Evolutionary conservation across 2,113 vertebrate genomes (phyloP), one percentile per base, ranked within the genome.

Genomic region (Thryonomys swinderianus): DNA sequence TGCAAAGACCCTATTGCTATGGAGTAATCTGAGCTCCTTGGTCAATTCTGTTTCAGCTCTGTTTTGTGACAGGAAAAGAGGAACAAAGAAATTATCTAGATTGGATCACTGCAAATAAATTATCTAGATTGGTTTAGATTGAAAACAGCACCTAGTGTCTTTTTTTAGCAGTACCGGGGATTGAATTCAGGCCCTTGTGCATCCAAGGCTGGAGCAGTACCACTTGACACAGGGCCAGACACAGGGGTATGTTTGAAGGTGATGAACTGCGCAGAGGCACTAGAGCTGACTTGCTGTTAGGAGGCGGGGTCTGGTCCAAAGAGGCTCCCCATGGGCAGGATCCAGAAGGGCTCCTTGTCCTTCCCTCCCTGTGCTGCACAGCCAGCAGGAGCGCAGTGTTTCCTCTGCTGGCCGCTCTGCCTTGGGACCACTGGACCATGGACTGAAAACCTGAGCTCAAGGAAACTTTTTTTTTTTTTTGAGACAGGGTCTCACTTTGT

Each of bases 31-130:
- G 82, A 37, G 42, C 20, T 51, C 14, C 91, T 37, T 32, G 3
- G 48, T 66, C 64, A 91, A 25, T 95, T 94, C 90, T 93, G 61
- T 85, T 74, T 80, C 51, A 85, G 10, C 55, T 96, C 69, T 86
- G 45, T 37, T 95, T 86, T 93, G 37, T 76, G 64, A 91, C 37
- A 84, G 83, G 79, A 11, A n/a, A 62, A 85, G 80, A 88, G 51
- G 57, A 93, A 67, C 14, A 17, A 69, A 76, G 42, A 73, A 85
- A 78, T n/a, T 14, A 89, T 64, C 5, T 32, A 64, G 53, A 53
- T 30, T 73, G 45, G 25, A 51, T 37, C 57, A 73, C 42, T 27
- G 45, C 9, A 64, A 42, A 21, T 21, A 73, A 85, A 78, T n/a
- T 14, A 89, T 64, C 5, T 32, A 64, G 53, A 53, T 30, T 73